A percentile compares a stretch with the other conserved stretches of the same genome.
Conservation (phyloP, 2,888 invertebrate genomes). For the Cepaea hortensis region DNA sequence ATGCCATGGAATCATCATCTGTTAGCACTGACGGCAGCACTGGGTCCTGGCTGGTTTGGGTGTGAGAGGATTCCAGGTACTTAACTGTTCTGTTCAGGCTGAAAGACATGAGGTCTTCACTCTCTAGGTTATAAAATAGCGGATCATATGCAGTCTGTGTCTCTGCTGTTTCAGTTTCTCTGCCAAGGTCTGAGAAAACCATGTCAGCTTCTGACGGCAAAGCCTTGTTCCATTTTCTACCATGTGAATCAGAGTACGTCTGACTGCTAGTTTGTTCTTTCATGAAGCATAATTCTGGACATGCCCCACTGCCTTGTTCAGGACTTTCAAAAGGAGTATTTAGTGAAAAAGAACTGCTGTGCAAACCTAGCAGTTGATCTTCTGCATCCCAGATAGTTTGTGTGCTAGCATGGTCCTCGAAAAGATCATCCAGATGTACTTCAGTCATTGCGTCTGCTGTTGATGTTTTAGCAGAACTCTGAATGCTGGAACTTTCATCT, state of each 20-base stretch:
- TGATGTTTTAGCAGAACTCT: not conserved
- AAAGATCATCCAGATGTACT: not conserved
- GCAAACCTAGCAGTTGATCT: not conserved
- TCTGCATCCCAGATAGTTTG: conserved; percentile 28
- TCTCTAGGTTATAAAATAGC: not conserved
- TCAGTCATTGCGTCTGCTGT: not conserved
- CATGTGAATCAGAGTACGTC: too few species aligned
- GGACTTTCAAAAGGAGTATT: not conserved
- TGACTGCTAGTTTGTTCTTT: not conserved
- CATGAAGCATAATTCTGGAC: not conserved
- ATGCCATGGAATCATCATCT: conserved; percentile 14
- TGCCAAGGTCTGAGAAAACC: not conserved
- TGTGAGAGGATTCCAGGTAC: conserved; percentile 35
- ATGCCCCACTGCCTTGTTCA: too few species aligned
- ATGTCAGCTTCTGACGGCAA: not conserved
- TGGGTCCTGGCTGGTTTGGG: conserved; percentile 28
- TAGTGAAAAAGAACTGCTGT: conserved; percentile 8
- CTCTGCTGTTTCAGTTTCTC: conserved; percentile 32
- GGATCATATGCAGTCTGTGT: conserved; percentile 41
- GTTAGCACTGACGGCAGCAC: not conserved
- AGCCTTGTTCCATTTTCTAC: not conserved
- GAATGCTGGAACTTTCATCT: not conserved
- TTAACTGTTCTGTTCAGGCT: not conserved
- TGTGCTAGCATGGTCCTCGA: conserved; percentile 37
- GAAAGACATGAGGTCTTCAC: not conserved